These are phyloP conservation scores for Mythimna pallens DNA, from an alignment of 2,888 invertebrate genomes.

Conservation along the genomic window DNA sequence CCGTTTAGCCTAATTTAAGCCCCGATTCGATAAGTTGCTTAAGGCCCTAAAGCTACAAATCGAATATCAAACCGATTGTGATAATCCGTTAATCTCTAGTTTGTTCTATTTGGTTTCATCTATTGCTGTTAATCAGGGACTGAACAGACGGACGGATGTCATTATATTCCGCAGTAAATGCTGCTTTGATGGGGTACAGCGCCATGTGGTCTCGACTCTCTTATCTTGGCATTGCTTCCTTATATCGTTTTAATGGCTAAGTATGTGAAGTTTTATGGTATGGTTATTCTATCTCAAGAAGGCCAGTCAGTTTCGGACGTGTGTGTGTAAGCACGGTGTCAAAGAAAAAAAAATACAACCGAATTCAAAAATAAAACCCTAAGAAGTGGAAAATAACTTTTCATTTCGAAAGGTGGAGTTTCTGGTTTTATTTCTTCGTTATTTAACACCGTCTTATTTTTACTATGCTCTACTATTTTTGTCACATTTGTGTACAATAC, in stretches of 20 bases:
- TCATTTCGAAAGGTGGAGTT: too few species aligned
- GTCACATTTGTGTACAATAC: too few species aligned
- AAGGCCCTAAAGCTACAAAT: constrained; percentile 23
- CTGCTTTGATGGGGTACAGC: constrained; percentile 1
- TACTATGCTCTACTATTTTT: too few species aligned
- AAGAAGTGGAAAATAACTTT: too few species aligned
- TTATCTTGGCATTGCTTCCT: constrained; percentile 17
- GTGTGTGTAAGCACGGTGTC: too few species aligned
- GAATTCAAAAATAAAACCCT: too few species aligned
- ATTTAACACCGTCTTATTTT: too few species aligned
- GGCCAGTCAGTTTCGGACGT: too few species aligned
- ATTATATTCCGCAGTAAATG: background rate
- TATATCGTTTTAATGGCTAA: constrained; percentile 1
- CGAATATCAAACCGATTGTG: constrained; percentile 15
- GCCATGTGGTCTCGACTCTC: constrained; percentile 21
- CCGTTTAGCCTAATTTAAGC: constrained; percentile 18
- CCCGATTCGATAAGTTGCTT: constrained; percentile 19
- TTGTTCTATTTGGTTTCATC: background rate
- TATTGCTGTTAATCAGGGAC: background rate
- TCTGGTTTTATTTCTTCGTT: too few species aligned
- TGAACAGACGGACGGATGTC: background rate
- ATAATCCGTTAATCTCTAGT: constrained; percentile 23
- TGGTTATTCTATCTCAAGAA: background rate
- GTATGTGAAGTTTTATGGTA: constrained; percentile 1
- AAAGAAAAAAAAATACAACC: too few species aligned